These are phyloP conservation scores for Dendropsophus ebraccatus DNA, from an alignment of 2,113 vertebrate genomes.

Conservation along the genomic window DNA sequence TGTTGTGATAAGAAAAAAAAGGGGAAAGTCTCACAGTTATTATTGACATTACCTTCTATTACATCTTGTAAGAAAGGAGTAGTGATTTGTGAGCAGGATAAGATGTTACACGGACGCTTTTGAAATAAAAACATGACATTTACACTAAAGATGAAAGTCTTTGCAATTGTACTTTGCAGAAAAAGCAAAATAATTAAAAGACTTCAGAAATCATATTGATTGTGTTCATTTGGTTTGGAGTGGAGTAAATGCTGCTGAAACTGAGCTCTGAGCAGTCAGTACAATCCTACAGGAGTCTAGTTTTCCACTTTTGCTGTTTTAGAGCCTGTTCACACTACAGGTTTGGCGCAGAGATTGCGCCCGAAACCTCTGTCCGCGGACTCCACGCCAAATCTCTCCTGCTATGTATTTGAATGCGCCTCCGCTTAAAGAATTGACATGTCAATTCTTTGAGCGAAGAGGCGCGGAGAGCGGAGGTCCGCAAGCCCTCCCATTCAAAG, in stretches of 20 bases:
- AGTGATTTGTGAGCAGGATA: neutral
- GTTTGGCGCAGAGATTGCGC: too few species aligned
- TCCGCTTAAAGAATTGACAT: too few species aligned
- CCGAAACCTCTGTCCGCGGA: too few species aligned
- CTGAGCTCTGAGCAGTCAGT: neutral
- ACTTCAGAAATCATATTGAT: conserved; percentile 13
- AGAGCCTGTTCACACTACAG: neutral
- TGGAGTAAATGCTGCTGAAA: neutral
- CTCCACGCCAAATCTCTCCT: too few species aligned
- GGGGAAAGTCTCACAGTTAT: neutral
- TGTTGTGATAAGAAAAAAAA: neutral
- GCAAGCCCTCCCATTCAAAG: too few species aligned
- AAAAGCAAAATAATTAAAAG: conserved; percentile 6
- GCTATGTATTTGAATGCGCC: too few species aligned
- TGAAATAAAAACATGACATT: neutral
- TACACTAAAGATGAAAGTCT: neutral
- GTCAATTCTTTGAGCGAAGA: too few species aligned
- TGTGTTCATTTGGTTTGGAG: neutral
- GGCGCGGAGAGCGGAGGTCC: too few species aligned
- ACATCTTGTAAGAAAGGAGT: conserved; percentile 1
- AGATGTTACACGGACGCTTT: neutral
- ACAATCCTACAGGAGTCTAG: neutral
- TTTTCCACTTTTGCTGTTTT: neutral
- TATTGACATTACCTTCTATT: neutral
- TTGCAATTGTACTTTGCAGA: neutral